Percentiles rank a stretch among this genome's conserved stretches.
phyloP scores from a whole-genome alignment of 2,113 vertebrate genomes.

The Pseudorasbora parva region DNA sequence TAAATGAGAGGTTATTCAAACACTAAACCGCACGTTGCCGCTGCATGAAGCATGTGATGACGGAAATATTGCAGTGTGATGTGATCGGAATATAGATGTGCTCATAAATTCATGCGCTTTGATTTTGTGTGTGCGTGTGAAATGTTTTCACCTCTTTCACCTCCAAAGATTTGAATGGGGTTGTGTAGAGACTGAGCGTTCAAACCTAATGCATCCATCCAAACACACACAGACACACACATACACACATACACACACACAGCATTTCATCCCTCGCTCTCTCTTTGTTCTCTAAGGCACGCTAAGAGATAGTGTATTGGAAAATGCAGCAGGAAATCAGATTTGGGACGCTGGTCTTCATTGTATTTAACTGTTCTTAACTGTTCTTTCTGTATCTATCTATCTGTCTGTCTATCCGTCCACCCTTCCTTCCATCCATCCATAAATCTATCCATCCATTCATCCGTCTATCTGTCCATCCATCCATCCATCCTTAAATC shows the following conservation, averaged over 20 bases:
- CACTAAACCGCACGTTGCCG: not conserved
- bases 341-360: not conserved
- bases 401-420: no score
- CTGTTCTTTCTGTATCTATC: not conserved
- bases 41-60: conserved; percentile 10
- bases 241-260: not conserved
- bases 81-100: conserved; percentile 10
- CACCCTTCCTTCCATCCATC: no score
- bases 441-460: no score
- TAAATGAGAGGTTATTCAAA: not conserved
- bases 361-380: not conserved
- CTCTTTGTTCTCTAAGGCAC: not conserved
- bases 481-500: no score
- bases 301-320: not conserved
- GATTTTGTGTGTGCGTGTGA: not conserved
- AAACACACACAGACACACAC: not conserved
- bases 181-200: not conserved
- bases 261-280: not conserved
- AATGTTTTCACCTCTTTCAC: not conserved
- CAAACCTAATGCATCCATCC: not conserved
- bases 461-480: no score
- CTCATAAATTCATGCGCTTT: conserved; percentile 15
- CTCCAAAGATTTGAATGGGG: not conserved
- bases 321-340: not conserved
- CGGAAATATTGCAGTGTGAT: not conserved